Evolutionary conservation across 2,888 invertebrate species (phyloP), one percentile per base, ranked within the genome.

Genomic region (Hirtodrosophila alboralis): DNA sequence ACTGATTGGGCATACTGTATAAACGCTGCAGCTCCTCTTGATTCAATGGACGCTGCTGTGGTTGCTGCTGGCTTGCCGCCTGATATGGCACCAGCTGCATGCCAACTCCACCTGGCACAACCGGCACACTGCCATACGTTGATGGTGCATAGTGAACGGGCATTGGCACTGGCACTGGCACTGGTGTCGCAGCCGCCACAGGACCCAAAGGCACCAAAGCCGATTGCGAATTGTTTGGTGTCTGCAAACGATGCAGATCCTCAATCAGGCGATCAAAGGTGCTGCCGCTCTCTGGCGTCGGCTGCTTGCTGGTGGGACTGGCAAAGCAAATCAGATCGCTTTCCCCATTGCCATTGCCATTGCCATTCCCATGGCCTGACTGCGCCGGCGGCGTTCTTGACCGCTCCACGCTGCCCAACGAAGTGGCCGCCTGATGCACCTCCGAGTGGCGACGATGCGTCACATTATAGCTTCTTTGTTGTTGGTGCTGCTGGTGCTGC

Each of bases 271-370:
- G 93, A 66, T 93, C 93, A 75, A 93, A 91, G 45, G 60, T 52
- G 40, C 30, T 56, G 21, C 18, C 38, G 13, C 37, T 41, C 5
- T 79, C 72, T 2, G 33, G 2, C 6, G 72, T 92, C 89, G 54
- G 92, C 90, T 67, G 87, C 38, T 84, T 89, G n/a, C 80, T 68
- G 4, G 93, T 92, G 13, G 95, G 95, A 88, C 94, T 95, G 12
- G 93, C 78, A 86, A 95, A 95, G 9, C 94, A 95, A 76, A 95
- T 95, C 65, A 95, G 90, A 91, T 95, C 95, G 58, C 92, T 93
- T 18, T 91, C 90, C 0, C 65, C 51, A 3, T 51, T 49, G 3
- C 48, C 62, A 3, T 51, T 49, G 3, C 48, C 62, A n/a, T 48
- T 48, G 13, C 43, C 40, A 16, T 48, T 56, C 18, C 18, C 18